Conservation (phyloP, 2,888 invertebrate species). For the Lepeophtheirus nordmannii region DNA sequence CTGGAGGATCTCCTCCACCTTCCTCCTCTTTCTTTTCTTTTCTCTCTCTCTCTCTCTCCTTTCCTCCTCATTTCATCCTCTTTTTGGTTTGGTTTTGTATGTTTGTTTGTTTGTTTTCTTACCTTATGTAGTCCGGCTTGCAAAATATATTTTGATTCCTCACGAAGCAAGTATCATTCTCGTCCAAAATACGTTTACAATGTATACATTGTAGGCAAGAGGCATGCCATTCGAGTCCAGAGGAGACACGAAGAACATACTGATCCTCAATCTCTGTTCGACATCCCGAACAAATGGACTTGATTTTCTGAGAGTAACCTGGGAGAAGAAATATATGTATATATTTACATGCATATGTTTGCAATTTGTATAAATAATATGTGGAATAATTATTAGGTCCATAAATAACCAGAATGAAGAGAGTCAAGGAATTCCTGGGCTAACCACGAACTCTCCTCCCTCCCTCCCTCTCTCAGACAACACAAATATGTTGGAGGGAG, state of each 20-base stretch:
- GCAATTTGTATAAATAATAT: too few relatives aligned
- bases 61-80: neutral
- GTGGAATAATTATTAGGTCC: too few relatives aligned
- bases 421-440: too few relatives aligned
- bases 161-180: slow-evolving; percentile 97
- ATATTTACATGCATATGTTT: too few relatives aligned
- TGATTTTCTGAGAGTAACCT: too few relatives aligned
- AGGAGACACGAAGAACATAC: slow-evolving; percentile 92
- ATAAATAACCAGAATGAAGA: too few relatives aligned
- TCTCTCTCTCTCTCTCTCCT: neutral
- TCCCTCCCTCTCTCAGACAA: too few relatives aligned
- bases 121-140: slow-evolving; percentile 97
- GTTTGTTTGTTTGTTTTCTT: slow-evolving; percentile 31
- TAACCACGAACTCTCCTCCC: too few relatives aligned
- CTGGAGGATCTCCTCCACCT: neutral
- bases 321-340: too few relatives aligned
- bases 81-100: neutral
- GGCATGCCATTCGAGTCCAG: slow-evolving; percentile 98
- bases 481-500: too few relatives aligned
- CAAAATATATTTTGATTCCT: slow-evolving; percentile 96
- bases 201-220: slow-evolving; percentile 65
- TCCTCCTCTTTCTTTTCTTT: neutral
- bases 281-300: slow-evolving; percentile 72
- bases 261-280: slow-evolving; percentile 95
- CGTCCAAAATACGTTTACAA: slow-evolving; percentile 89